Evolutionary conservation across 2,113 vertebrate species (phyloP).

Genomic region (Phalacrocorax aristotelis): DNA sequence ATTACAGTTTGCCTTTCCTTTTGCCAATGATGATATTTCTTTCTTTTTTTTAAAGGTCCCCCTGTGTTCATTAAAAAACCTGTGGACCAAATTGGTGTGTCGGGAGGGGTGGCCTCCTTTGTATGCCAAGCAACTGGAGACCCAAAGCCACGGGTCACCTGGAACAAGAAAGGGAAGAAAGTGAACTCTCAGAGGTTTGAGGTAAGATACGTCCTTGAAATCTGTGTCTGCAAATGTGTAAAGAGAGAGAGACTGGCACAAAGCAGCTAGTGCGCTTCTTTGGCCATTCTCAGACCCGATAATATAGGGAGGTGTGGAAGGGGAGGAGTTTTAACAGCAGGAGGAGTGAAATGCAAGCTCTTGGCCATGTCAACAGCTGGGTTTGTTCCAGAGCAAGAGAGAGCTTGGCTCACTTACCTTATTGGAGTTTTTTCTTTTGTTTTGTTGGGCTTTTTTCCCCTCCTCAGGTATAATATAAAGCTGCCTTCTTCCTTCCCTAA

Average conservation of each 20-base stretch:
- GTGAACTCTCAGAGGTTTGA: conserved; percentile 98
- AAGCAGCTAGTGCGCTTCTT: neutral
- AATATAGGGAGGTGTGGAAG: neutral
- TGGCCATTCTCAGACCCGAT: neutral
- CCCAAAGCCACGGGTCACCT: conserved; percentile 93
- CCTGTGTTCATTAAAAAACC: conserved; percentile 93
- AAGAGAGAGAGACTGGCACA: neutral
- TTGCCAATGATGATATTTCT: neutral
- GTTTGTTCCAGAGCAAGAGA: conserved; percentile 19
- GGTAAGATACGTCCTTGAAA: conserved; percentile 71
- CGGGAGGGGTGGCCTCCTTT: conserved; percentile 95
- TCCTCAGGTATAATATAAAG: neutral
- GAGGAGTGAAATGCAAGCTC: conserved; percentile 22
- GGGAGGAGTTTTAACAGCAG: conserved; percentile 2
- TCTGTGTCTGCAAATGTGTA: neutral
- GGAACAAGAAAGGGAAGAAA: conserved; percentile 99
- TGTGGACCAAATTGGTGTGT: conserved; percentile 94
- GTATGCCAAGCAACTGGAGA: conserved; percentile 96
- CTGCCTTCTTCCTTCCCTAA: neutral
- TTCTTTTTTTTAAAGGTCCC: conserved; percentile 50
- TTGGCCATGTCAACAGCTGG: conserved; percentile 10
- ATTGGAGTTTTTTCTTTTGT: neutral
- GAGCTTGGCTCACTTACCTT: neutral
- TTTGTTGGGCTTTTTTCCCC: neutral
- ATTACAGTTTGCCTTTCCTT: neutral